phyloP scores from a whole-genome alignment of 2,797 vertebrate genomes.

The Simalia tracyae region DNA sequence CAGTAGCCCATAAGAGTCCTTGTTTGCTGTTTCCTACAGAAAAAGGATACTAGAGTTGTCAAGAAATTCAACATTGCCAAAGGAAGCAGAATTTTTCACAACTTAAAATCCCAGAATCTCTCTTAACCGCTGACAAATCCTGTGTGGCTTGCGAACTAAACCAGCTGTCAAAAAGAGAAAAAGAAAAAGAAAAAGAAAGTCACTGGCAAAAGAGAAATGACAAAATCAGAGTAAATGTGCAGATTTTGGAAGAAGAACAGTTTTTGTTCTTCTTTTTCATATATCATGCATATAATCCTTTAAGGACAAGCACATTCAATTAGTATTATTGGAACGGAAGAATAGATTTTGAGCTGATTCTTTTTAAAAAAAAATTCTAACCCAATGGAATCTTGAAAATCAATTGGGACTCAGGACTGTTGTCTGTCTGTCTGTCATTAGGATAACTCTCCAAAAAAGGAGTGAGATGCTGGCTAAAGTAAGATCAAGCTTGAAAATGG shows the following conservation, averaged over 20 bases:
- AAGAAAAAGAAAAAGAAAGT: neutral
- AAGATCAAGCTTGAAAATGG: neutral
- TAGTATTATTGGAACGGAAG: neutral
- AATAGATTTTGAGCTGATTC: neutral
- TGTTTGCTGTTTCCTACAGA: neutral
- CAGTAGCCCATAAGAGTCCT: neutral
- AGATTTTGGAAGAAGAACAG: neutral
- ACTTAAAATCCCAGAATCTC: slow-evolving; percentile 15
- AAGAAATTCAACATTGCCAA: slow-evolving; percentile 31
- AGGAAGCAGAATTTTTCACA: slow-evolving; percentile 15
- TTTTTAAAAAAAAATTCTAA: neutral
- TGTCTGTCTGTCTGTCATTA: neutral
- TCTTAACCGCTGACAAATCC: slow-evolving; percentile 11
- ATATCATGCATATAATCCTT: neutral
- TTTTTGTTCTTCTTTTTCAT: slow-evolving; percentile 18
- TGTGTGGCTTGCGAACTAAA: neutral
- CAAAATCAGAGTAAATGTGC: neutral
- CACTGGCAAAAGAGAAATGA: neutral
- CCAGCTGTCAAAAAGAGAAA: neutral
- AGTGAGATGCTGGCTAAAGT: neutral
- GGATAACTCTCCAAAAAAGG: neutral
- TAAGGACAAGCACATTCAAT: neutral
- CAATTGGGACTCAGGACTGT: neutral
- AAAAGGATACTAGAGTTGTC: neutral
- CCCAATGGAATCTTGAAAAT: neutral